Base-by-base conservation (phyloP, 2,888 invertebrate species). In the Agrenia bidenticulata region DNA sequence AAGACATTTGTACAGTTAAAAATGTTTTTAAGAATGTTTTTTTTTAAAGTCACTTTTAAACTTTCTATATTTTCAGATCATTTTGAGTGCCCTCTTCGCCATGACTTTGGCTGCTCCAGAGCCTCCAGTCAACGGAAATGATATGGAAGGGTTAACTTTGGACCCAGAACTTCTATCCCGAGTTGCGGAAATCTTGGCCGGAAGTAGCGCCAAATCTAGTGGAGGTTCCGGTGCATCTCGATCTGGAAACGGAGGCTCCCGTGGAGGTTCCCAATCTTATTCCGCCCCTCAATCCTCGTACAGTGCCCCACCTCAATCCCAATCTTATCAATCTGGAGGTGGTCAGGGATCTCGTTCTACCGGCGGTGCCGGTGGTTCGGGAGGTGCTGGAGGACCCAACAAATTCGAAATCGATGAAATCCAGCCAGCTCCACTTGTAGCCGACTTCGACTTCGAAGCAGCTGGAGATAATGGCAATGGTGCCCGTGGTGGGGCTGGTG, bases 401-500 rank as follows among this genome's bases (percentile, higher is more conserved):
- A 13, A 26, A 15, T 54, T 32, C 32, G 19, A 17, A 15, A 54
- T 54, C 19, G 54, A 54, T 9, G 54, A 54, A 32, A 32, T 54
- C 27, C 54, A 54, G 27, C 17, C 32, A 2, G 54, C 54, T 54
- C 54, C 54, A 17, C 37, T 54, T 17, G 17, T 54, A 4, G 37
- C 26, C 9, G 32, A 54, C 4, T 54, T 54, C 19, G 54, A 5
- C 15, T 26, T 21, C 17, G n/a, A 26, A 21, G 7, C 21, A 2
- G 4, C 41, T 11, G 42, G 57, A 41, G 41, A 21, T 13, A 17
- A 17, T 57, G 55, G 55, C 9, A 26, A n/a, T 32, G 37, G 37
- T 55, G 55, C 27, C 5, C 5, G 26, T 13, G 45, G 23, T n/a
- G 39, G 63, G 21, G 55, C 59, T 23, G 53, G 61, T 27, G 64